Conservation (phyloP, 2,797 vertebrate species). For the Xyrichtys novacula region DNA sequence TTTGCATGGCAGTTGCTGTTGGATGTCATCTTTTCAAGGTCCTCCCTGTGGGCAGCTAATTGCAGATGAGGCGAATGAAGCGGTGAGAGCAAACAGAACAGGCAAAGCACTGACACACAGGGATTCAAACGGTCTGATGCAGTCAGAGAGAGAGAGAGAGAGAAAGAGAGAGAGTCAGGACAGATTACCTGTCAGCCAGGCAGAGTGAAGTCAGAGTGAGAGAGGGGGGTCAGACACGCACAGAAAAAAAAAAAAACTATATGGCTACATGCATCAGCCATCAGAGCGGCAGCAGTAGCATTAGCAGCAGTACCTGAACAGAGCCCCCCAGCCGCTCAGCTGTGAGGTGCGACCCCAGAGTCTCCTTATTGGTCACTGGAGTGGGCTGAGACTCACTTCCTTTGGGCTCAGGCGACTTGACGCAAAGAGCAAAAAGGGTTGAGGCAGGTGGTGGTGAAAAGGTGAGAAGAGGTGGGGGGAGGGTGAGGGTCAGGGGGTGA, state of each 20-base stretch:
- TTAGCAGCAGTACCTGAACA: slow-evolving; percentile 90
- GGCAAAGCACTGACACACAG: slow-evolving; percentile 38
- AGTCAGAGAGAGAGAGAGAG: slow-evolving; percentile 29
- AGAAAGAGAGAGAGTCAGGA: slow-evolving; percentile 26
- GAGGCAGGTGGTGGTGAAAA: slow-evolving; percentile 67
- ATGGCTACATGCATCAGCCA: slow-evolving; percentile 76
- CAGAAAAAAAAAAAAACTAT: slow-evolving; percentile 49
- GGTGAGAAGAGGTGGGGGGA: slow-evolving; percentile 22
- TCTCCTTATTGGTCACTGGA: slow-evolving; percentile 91
- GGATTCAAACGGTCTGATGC: slow-evolving; percentile 49
- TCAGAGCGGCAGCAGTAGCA: slow-evolving; percentile 69
- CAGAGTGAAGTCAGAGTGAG: slow-evolving; percentile 39
- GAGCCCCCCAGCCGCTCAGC: slow-evolving; percentile 93
- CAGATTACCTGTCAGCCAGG: slow-evolving; percentile 46
- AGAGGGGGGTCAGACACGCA: slow-evolving; percentile 40
- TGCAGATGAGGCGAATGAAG: slow-evolving; percentile 55
- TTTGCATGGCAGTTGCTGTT: slow-evolving; percentile 33
- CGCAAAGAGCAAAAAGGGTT: slow-evolving; percentile 79
- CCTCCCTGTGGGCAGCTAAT: slow-evolving; percentile 44
- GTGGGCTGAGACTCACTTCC: slow-evolving; percentile 93
- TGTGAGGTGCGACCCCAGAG: slow-evolving; percentile 91
- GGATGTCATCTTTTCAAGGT: slow-evolving; percentile 38
- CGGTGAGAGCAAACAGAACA: slow-evolving; percentile 47
- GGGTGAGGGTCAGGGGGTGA: slow-evolving; percentile 26
- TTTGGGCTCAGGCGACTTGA: slow-evolving; percentile 92